These are phyloP conservation scores for Lithophane leautieri DNA, from an alignment of 2,888 invertebrate species.

Conservation along the genomic window DNA sequence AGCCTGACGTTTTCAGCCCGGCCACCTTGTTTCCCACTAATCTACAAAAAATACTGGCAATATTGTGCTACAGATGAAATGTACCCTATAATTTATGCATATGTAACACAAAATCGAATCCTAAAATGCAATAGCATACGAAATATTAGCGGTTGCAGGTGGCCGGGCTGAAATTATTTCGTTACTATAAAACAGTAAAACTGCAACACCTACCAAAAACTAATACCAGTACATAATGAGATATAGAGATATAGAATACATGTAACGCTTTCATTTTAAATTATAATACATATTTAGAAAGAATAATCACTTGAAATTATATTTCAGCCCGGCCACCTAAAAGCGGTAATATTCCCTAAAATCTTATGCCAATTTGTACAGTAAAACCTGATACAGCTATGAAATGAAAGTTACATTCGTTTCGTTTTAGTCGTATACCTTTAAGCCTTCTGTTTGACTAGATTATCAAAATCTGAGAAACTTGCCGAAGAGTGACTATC, in stretches of 20 bases:
- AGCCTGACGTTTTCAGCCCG: constrained; percentile 28
- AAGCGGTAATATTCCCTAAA: constrained; percentile 27
- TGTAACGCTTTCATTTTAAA: constrained; percentile 21
- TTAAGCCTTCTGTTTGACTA: constrained; percentile 25
- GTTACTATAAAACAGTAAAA: constrained; percentile 24
- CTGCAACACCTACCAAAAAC: constrained; percentile 25
- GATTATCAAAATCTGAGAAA: constrained; percentile 21
- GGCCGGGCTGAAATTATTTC: constrained; percentile 43
- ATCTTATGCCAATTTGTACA: constrained; percentile 21
- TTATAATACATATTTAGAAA: constrained; percentile 21
- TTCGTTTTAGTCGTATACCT: constrained; percentile 25
- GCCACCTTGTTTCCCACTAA: constrained; percentile 28
- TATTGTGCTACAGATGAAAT: constrained; percentile 22
- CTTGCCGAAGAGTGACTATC: constrained; percentile 13
- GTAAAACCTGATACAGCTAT: constrained; percentile 23
- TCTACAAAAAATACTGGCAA: constrained; percentile 27
- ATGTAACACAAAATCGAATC: constrained; percentile 41
- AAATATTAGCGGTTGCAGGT: constrained; percentile 37
- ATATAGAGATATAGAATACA: constrained; percentile 24
- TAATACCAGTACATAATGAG: constrained; percentile 17
- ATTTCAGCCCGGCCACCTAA: constrained; percentile 28
- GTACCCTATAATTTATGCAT: constrained; percentile 30
- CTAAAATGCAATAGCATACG: constrained; percentile 35
- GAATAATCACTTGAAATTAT: constrained; percentile 27
- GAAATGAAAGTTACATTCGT: constrained; percentile 28